phyloP scores from a whole-genome alignment of 2,888 invertebrate species.

The Drosophila monieri region DNA sequence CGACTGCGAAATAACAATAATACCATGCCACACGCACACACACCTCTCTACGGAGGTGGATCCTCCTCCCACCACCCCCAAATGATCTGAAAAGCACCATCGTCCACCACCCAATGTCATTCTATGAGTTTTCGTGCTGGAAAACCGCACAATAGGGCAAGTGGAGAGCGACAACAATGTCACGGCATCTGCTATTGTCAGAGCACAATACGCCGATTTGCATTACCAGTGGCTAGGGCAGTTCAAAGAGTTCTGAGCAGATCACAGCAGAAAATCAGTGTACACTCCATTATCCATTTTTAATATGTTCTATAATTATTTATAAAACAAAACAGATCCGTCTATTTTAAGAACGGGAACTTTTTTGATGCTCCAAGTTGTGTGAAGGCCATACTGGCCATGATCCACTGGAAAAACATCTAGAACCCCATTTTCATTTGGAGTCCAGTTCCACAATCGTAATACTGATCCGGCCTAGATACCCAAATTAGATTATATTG shows the following conservation, averaged over 20 bases:
- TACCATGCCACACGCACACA: constrained; percentile 20
- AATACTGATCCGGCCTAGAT: neutral
- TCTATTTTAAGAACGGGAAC: neutral
- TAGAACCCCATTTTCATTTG: neutral
- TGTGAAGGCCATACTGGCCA: neutral
- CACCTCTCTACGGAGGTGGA: constrained; percentile 17
- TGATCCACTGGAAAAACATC: neutral
- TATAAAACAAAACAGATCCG: neutral
- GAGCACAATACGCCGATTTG: constrained; percentile 79
- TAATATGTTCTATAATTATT: neutral
- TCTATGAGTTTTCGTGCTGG: constrained; percentile 31
- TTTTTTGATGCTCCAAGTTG: neutral
- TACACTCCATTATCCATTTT: too few relatives aligned
- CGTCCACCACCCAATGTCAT: constrained; percentile 39
- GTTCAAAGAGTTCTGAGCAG: constrained; percentile 33
- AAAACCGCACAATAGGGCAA: constrained; percentile 65
- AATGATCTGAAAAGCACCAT: constrained; percentile 6
- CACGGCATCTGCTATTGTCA: constrained; percentile 78
- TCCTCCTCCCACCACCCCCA: constrained; percentile 7
- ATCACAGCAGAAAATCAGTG: neutral
- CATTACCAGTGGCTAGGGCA: constrained; percentile 63
- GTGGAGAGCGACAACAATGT: constrained; percentile 73
- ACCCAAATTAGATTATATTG: neutral
- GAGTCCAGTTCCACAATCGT: constrained; percentile 2
- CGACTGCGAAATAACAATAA: constrained; percentile 11